Evolutionary conservation across 2,888 invertebrate species (phyloP).

Genomic region (Brachyptera risi): DNA sequence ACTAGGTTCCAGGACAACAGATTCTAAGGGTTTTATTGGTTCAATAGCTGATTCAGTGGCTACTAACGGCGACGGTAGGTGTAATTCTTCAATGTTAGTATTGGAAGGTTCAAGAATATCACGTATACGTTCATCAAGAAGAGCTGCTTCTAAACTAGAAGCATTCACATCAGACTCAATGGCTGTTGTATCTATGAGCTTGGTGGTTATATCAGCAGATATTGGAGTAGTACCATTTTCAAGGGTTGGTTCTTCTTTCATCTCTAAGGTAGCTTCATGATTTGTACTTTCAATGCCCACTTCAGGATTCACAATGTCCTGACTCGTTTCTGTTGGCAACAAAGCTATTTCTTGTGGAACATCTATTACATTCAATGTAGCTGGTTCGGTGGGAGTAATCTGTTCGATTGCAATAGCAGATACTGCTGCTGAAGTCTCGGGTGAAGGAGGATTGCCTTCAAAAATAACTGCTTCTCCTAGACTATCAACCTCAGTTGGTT

Average conservation of each 20-base stretch:
- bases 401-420: constrained; percentile 10
- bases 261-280: not conserved
- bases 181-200: not conserved
- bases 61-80: not conserved
- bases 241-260: not conserved
- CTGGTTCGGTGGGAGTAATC: not conserved
- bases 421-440: constrained; percentile 4
- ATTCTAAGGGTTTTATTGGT: not conserved
- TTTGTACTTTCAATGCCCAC: not conserved
- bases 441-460: not conserved
- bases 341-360: not conserved
- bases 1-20: not conserved
- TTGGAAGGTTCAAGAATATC: not conserved
- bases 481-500: not conserved
- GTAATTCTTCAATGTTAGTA: not conserved
- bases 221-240: not conserved
- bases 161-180: not conserved
- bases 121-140: no score
- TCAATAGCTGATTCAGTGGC: no score
- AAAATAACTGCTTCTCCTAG: no score
- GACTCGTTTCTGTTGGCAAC: not conserved
- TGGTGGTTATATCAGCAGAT: not conserved
- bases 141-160: not conserved
- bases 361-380: not conserved
- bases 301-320: not conserved